A percentile compares a stretch with the other conserved stretches of the same genome.
These are phyloP conservation scores for Aulostomus chinensis DNA, from an alignment of 2,797 vertebrate species.

Conservation along the genomic window DNA sequence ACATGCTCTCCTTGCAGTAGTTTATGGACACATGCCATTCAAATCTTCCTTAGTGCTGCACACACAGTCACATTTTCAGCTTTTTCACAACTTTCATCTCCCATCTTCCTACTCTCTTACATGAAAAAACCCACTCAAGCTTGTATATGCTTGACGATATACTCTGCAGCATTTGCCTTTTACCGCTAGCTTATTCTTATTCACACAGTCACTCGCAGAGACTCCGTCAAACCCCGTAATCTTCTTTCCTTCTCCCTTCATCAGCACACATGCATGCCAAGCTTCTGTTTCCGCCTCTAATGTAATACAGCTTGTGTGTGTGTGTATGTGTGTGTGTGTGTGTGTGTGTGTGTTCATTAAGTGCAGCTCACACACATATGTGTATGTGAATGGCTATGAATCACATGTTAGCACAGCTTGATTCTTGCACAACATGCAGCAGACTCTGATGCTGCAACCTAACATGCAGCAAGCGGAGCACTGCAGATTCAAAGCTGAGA, in stretches of 20 bases:
- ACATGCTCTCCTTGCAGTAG: slow-evolving; percentile 40
- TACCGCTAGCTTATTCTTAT: slow-evolving; percentile 62
- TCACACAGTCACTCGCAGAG: slow-evolving; percentile 54
- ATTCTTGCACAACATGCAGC: slow-evolving; percentile 15
- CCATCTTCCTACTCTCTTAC: slow-evolving; percentile 11
- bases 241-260: slow-evolving; percentile 43
- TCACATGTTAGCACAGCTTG: slow-evolving; percentile 38
- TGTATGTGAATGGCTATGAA: slow-evolving; percentile 39
- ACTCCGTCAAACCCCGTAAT: slow-evolving; percentile 60
- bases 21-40: slow-evolving; percentile 50
- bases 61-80: slow-evolving; percentile 8
- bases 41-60: slow-evolving; percentile 3
- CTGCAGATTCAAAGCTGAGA: slow-evolving; percentile 30
- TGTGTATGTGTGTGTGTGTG: slow-evolving; percentile 4
- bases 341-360: slow-evolving; percentile 3
- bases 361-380: slow-evolving; percentile 29
- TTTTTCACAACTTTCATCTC: slow-evolving; percentile 14
- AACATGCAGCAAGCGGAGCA: slow-evolving; percentile 1
- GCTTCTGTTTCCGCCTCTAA: slow-evolving; percentile 11
- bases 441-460: slow-evolving; percentile 14
- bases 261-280: slow-evolving; percentile 14
- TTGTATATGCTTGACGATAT: slow-evolving; percentile 1
- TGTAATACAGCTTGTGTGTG: slow-evolving; percentile 5
- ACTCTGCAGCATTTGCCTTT: slow-evolving; percentile 20
- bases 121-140: slow-evolving; percentile 6